A percentile compares a stretch with the other conserved stretches of the same genome.
Evolutionary conservation across 1,140 invertebrate species (phyloP).

Genomic region (Cyclargus thomasi): DNA sequence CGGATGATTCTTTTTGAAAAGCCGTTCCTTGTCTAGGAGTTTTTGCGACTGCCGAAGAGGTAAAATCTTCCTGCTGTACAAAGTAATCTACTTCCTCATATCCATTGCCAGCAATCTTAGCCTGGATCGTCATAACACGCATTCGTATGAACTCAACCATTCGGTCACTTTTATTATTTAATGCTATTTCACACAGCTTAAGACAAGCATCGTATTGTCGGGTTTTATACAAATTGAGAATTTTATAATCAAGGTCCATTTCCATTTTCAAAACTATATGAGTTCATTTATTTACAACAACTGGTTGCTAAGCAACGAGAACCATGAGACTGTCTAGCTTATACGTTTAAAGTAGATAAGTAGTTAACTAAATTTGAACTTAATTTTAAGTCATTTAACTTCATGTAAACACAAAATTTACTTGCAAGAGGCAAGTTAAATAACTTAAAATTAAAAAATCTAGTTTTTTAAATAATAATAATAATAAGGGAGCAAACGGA

Average conservation of each 20-base stretch:
- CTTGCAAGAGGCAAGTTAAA: too few species aligned
- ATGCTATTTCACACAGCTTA: conserved; percentile 40
- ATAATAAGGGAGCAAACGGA: too few species aligned
- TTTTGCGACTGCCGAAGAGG: conserved; percentile 50
- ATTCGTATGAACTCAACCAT: conserved; percentile 61
- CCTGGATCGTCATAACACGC: conserved; percentile 59
- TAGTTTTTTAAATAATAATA: too few species aligned
- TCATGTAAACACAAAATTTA: too few species aligned
- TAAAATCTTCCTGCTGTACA: conserved; percentile 47
- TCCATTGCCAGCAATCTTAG: conserved; percentile 59
- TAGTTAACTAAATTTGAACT: too few species aligned
- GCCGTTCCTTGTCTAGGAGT: conserved; percentile 60
- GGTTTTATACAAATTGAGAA: conserved; percentile 60
- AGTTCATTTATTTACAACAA: conserved; percentile 14
- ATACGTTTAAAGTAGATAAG: too few species aligned
- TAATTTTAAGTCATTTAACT: too few species aligned
- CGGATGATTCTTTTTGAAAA: conserved; percentile 44
- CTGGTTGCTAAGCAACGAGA: conserved; percentile 34
- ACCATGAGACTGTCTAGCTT: too few species aligned
- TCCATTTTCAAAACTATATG: conserved; percentile 24
- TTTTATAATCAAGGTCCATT: conserved; percentile 53
- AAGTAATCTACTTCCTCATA: conserved; percentile 66
- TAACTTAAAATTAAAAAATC: too few species aligned
- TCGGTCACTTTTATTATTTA: conserved; percentile 40
- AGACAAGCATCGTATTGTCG: conserved; percentile 60